A percentile compares a stretch with the other conserved stretches of the same genome.
phyloP scores from a whole-genome alignment of 2,797 vertebrate species.

The Cyclopterus lumpus region DNA sequence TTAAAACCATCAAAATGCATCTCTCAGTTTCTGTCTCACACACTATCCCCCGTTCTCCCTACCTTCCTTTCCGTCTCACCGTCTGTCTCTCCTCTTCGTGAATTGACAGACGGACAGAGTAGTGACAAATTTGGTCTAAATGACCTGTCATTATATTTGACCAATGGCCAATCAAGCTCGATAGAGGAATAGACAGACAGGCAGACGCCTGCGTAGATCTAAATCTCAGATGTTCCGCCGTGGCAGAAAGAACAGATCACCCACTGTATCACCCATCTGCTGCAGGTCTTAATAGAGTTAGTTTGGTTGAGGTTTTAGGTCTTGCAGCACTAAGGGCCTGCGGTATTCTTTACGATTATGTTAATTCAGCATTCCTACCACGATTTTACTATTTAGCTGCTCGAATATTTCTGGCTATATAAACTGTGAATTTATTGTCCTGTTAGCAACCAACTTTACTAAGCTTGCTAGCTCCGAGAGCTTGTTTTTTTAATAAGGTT shows the following conservation, averaged over 20 bases:
- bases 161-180: constrained; percentile 43
- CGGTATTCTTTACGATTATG: background rate
- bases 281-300: constrained; percentile 29
- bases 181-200: constrained; percentile 64
- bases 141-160: constrained; percentile 68
- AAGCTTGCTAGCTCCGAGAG: background rate
- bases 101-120: constrained; percentile 86
- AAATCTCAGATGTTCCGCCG: constrained; percentile 56
- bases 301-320: constrained; percentile 19
- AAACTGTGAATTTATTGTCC: background rate
- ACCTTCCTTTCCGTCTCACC: constrained; percentile 8
- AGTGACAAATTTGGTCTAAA: constrained; percentile 73
- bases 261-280: constrained; percentile 40
- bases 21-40: constrained; percentile 8
- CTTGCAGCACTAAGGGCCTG: background rate
- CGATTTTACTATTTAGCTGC: background rate
- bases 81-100: constrained; percentile 62
- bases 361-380: background rate
- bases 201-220: constrained; percentile 54
- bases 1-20: constrained; percentile 55
- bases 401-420: background rate
- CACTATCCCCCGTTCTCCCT: background rate
- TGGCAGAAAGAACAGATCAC: constrained; percentile 48
- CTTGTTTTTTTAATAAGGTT: background rate
- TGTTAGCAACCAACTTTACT: background rate